Evolutionary conservation across 1,140 invertebrate species (phyloP), one percentile per base, ranked within the genome.

Genomic region (Papilio aristodemus): DNA sequence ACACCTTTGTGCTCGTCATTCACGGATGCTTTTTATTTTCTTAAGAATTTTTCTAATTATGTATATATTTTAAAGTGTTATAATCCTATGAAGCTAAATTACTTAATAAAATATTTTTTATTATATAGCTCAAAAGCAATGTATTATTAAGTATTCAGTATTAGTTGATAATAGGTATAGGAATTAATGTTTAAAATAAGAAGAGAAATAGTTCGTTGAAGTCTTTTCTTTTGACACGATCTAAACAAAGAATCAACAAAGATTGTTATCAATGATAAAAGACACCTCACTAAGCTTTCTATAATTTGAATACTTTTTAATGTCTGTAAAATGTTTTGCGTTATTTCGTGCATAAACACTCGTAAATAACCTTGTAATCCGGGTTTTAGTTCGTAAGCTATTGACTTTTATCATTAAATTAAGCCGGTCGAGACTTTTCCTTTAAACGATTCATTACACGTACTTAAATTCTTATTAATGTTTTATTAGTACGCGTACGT

Each of bases 191-290:
- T 22, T 25, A 66, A 46, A 64, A 3, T 19, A 46, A 46, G 11
- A 66, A 22, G 14, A 22, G 14, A 46, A 17, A 41, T 32, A n/a
- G 22, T 72, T 78, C 74, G 76, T 78, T 78, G 74, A 78, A 72
- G 74, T 78, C 76, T 78, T 78, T 78, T 76, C 74, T 78, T 72
- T 70, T 72, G 58, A 14, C 68, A 64, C 41, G 37, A 13, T 39
- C 4, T 70, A 70, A 57, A 63, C 32, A 50, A 69, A 25, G 37
- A 36, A 37, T 14, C 13, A 59, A 67, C 58, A 66, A 22, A 39
- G 60, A 69, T 73, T 71, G 69, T 69, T 54, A 59, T 57, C 68
- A 75, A 75, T 59, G 32, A 60, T 69, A 58, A 64, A 70, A 62
- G 54, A 64, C 17, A 46, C 8, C 43, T 7, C 11, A 10, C 17